These are phyloP conservation scores for Helarctos malayanus DNA, from an alignment of 2,797 vertebrate genomes.

Conservation along the genomic window DNA sequence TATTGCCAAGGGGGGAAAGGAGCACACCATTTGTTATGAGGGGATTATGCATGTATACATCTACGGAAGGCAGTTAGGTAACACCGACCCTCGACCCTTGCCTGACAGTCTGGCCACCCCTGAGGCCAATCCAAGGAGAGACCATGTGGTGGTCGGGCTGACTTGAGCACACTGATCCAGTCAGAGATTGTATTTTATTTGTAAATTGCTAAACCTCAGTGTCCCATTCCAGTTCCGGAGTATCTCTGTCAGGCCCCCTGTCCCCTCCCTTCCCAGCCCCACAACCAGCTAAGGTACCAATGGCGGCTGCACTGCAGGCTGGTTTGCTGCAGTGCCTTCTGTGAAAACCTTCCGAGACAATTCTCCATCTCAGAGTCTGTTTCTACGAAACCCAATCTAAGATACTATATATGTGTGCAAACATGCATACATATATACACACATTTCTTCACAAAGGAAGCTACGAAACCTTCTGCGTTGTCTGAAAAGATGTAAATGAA, in stretches of 20 bases:
- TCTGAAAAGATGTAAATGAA: constrained; percentile 49
- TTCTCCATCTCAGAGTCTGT: neutral
- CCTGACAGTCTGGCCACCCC: neutral
- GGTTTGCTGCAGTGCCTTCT: neutral
- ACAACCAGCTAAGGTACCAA: neutral
- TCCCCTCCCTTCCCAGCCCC: neutral
- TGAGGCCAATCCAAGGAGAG: neutral
- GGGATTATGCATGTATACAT: neutral
- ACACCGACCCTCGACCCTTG: neutral
- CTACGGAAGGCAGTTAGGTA: neutral
- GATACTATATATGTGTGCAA: neutral
- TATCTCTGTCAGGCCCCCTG: neutral
- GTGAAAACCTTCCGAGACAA: neutral
- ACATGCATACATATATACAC: neutral
- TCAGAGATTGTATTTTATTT: constrained; percentile 35
- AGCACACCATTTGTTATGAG: neutral
- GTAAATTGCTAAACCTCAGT: neutral
- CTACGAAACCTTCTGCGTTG: neutral
- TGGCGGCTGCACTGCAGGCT: neutral
- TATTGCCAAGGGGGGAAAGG: neutral
- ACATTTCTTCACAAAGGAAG: constrained; percentile 44
- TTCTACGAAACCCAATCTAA: constrained; percentile 48
- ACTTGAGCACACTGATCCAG: neutral
- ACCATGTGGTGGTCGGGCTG: neutral
- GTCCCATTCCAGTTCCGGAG: neutral